Conservation (phyloP, 2,888 invertebrate species). For the Dolomedes plantarius region DNA sequence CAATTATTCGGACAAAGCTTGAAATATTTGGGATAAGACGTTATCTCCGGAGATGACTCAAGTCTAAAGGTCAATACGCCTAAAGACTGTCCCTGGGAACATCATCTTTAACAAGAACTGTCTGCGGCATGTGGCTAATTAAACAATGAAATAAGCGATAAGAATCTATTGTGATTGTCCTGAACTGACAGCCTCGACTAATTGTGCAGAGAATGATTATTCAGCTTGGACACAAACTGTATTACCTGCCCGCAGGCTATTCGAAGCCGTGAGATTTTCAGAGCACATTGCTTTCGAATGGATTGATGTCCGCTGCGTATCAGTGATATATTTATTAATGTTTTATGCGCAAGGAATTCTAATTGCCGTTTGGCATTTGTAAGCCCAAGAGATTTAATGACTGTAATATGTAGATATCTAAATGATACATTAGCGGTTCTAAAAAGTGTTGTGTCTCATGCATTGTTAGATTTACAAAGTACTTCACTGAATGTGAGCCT, state of each 20-base stretch:
- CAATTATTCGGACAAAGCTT: slow-evolving; percentile 8
- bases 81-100: slow-evolving; percentile 24
- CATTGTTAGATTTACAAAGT: not conserved
- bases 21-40: not conserved
- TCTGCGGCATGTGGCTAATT: slow-evolving; percentile 38
- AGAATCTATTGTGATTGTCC: slow-evolving; percentile 41
- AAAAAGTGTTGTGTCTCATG: not conserved
- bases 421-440: not conserved
- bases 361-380: slow-evolving; percentile 1
- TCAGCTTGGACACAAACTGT: slow-evolving; percentile 8
- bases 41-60: not conserved
- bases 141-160: slow-evolving; percentile 51
- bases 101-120: slow-evolving; percentile 7
- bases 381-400: not conserved
- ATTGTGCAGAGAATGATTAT: slow-evolving; percentile 47
- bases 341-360: slow-evolving; percentile 11
- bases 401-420: not conserved
- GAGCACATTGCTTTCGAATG: slow-evolving; percentile 30
- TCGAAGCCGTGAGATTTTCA: slow-evolving; percentile 44
- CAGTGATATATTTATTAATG: slow-evolving; percentile 2
- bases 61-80: slow-evolving; percentile 6
- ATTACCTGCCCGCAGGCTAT: slow-evolving; percentile 6
- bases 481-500: no score
- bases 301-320: not conserved
- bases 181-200: slow-evolving; percentile 37